Conservation (phyloP, 2,888 invertebrate genomes). For the Glaucopsyche alexis region DNA sequence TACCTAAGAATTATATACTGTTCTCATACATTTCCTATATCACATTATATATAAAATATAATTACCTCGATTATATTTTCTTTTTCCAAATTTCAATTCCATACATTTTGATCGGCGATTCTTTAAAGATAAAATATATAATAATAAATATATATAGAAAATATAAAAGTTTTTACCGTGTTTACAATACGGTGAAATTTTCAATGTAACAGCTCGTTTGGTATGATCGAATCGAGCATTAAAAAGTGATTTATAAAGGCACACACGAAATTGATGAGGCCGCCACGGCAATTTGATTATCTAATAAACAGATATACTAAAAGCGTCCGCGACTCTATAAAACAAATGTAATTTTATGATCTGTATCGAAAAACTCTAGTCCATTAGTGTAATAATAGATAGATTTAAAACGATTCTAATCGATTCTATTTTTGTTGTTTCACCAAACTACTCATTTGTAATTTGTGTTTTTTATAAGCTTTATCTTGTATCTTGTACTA, state of each 20-base stretch:
- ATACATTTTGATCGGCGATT: no score
- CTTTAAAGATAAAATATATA: no score
- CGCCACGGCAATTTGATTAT: not conserved
- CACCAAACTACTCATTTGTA: not conserved
- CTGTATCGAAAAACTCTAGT: not conserved
- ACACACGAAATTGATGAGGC: not conserved
- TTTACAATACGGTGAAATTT: not conserved
- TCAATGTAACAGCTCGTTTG: not conserved
- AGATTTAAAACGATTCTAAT: not conserved
- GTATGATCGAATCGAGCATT: not conserved
- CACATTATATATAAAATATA: no score
- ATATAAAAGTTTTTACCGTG: no score
- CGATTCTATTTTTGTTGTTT: not conserved
- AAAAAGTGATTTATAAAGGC: conserved; percentile 10
- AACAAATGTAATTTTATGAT: conserved; percentile 11
- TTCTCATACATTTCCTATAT: no score
- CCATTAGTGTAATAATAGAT: conserved; percentile 8
- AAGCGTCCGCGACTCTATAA: not conserved
- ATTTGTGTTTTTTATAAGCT: not conserved
- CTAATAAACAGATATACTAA: not conserved
- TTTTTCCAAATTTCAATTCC: no score
- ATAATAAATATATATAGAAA: no score
- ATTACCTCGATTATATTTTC: no score
- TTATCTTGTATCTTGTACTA: not conserved
- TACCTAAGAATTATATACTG: no score